These are phyloP conservation scores for Drosophila fuyamai DNA, from an alignment of 1,140 invertebrate species.

Conservation along the genomic window DNA sequence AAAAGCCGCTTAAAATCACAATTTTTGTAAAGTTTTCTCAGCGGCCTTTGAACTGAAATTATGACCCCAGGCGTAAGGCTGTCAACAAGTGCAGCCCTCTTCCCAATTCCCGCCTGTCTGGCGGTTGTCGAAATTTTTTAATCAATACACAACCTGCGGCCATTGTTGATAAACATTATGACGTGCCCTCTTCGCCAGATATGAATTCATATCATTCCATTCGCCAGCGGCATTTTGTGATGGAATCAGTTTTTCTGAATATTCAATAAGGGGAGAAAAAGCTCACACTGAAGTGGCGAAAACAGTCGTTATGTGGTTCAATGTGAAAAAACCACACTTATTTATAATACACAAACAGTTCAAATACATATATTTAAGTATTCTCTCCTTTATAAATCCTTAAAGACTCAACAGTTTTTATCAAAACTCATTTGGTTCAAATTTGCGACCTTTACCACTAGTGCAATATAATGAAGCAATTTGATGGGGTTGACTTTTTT, in stretches of 20 bases:
- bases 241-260: conserved; percentile 37
- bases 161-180: conserved; percentile 77
- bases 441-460: conserved; percentile 6
- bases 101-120: background rate
- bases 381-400: background rate
- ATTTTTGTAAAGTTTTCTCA: conserved; percentile 43
- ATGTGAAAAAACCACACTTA: background rate
- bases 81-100: conserved; percentile 69
- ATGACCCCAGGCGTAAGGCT: conserved; percentile 42
- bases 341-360: background rate
- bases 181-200: conserved; percentile 45
- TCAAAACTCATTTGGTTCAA: conserved; percentile 1
- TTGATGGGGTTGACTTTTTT: conserved; percentile 46
- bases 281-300: background rate
- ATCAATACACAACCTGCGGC: conserved; percentile 69
- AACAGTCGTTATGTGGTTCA: background rate
- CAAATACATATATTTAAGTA: background rate
- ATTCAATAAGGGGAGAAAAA: conserved; percentile 7
- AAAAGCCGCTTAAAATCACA: conserved; percentile 73
- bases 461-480: conserved; percentile 59
- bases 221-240: conserved; percentile 25
- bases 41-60: conserved; percentile 68
- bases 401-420: background rate
- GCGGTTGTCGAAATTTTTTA: conserved; percentile 60
- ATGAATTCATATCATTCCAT: conserved; percentile 64